Evolutionary conservation across 1,140 invertebrate genomes (phyloP), one percentile per base, ranked within the genome.

Genomic region (Diorhabda carinulata): DNA sequence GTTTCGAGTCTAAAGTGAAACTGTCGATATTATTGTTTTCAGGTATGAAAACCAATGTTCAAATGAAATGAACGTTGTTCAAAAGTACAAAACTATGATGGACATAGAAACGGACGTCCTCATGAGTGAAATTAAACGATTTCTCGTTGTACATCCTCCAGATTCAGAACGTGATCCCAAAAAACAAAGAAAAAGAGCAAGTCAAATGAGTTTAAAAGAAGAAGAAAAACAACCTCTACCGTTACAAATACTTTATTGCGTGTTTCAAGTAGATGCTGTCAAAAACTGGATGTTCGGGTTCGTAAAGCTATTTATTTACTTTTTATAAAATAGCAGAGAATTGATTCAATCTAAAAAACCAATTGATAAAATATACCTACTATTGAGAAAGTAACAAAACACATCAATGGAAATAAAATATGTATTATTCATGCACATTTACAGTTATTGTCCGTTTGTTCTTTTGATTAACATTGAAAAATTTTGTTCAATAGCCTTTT

Each of bases 281-380:
- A 74, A 67, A 42, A 76, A 76, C 60, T 76, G 74, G 74, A 70
- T 70, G 64, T 76, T 76, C 62, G 74, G 74, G 72, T 73, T 61
- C 9, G 43, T 52, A 47, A 5, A 10, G 41, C 1, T 25, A 25
- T 25, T 25, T 25, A 25, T 25, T 25, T 25, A 25, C 25, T 25
- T 25, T 25, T 25, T 25, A 25, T 25, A 25, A 25, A 25, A 25
- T 25, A 25, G 25, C 25, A 25, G 25, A 25, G 25, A 25, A 25
- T 25, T 1, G 25, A 25, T 25, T 25, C 25, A 25, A 25, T 25
- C 25, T 25, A 25, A 25, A 25, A 25, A 25, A 25, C 25, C 25
- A 25, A 25, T 25, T 25, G 25, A 25, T 25, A 25, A 25, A 25
- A 25, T 25, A 25, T 25, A 25, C 25, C 25, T 25, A 25, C 25